phyloP scores from a whole-genome alignment of 2,888 invertebrate genomes.

The Nycteola revayana region DNA sequence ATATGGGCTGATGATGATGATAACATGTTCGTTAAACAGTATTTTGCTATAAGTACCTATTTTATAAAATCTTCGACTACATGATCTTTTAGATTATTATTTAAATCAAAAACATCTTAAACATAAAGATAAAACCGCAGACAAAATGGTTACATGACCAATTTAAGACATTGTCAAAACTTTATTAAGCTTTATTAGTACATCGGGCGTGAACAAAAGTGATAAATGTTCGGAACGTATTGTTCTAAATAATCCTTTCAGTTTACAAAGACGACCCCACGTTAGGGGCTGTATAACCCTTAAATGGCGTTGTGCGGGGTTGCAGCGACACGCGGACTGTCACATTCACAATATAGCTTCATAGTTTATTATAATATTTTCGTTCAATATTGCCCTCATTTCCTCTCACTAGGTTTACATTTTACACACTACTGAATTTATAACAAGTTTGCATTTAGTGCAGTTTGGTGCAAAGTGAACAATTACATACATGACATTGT shows the following conservation, averaged over 20 bases:
- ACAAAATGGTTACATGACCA: slow-evolving; percentile 26
- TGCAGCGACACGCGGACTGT: slow-evolving; percentile 72
- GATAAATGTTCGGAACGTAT: slow-evolving; percentile 68
- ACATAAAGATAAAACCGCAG: slow-evolving; percentile 4
- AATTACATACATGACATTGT: neutral
- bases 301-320: slow-evolving; percentile 58
- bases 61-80: too few species aligned
- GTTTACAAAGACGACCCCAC: slow-evolving; percentile 72
- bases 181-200: slow-evolving; percentile 60
- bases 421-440: slow-evolving; percentile 36
- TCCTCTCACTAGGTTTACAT: slow-evolving; percentile 39
- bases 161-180: slow-evolving; percentile 47
- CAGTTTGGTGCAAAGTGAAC: neutral
- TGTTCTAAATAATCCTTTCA: slow-evolving; percentile 72
- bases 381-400: slow-evolving; percentile 65
- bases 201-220: slow-evolving; percentile 61
- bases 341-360: slow-evolving; percentile 76
- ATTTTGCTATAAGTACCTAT: too few species aligned
- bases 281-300: slow-evolving; percentile 58
- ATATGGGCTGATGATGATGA: too few species aligned
- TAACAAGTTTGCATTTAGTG: neutral
- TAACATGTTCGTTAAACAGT: too few species aligned
- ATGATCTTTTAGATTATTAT: too few species aligned
- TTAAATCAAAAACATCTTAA: too few species aligned
- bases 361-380: slow-evolving; percentile 79